Conservation (phyloP, 2,888 invertebrate genomes). For the Catocala nupta region DNA sequence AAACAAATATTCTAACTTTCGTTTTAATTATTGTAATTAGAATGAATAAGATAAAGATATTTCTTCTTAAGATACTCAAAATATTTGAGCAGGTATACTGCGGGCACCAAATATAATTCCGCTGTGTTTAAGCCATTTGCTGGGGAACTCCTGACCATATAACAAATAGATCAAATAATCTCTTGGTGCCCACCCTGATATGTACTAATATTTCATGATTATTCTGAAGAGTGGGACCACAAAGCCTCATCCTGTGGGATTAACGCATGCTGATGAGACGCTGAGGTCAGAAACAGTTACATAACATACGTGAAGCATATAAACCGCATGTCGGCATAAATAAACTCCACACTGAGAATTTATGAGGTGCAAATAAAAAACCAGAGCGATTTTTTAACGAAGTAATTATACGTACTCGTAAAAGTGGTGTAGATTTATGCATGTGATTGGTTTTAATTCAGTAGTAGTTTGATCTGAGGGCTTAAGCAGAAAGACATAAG, state of each 20-base stretch:
- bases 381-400: slow-evolving; percentile 37
- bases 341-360: slow-evolving; percentile 72
- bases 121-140: no score
- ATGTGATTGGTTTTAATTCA: no score
- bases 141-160: no score
- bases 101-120: no score
- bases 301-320: slow-evolving; percentile 72
- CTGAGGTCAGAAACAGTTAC: slow-evolving; percentile 78
- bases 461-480: no score
- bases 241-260: slow-evolving; percentile 61
- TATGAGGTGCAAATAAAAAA: slow-evolving; percentile 51
- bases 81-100: no score
- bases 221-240: slow-evolving; percentile 48
- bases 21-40: no score
- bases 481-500: no score
- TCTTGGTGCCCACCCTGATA: slow-evolving; percentile 1
- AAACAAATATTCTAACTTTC: no score
- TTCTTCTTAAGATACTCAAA: no score
- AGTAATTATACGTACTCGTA: background rate
- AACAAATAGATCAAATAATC: background rate
- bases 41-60: no score
- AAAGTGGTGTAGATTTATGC: no score
- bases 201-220: slow-evolving; percentile 40
- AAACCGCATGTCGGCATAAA: slow-evolving; percentile 78
- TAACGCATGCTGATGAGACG: slow-evolving; percentile 76